Evolutionary conservation across 1,140 invertebrate genomes (phyloP).

Genomic region (Dreissena rostriformis): DNA sequence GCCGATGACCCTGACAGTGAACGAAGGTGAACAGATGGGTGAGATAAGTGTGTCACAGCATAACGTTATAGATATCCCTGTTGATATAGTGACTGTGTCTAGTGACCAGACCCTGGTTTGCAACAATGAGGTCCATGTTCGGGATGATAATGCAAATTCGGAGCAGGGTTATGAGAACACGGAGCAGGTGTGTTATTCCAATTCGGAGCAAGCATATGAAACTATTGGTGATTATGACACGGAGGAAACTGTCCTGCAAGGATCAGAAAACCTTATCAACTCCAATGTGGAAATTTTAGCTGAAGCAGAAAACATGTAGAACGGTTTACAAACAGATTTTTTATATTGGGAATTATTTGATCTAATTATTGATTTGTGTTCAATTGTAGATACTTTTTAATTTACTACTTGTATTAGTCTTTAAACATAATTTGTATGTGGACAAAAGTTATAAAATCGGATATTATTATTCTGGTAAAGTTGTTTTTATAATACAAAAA

Average conservation of each 20-base stretch:
- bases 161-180: slow-evolving; percentile 5
- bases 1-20: slow-evolving; percentile 61
- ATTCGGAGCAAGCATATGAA: not conserved
- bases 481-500: too few relatives aligned
- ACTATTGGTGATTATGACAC: slow-evolving; percentile 43
- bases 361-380: too few relatives aligned
- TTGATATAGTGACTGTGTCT: slow-evolving; percentile 58
- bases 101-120: slow-evolving; percentile 59
- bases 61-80: slow-evolving; percentile 51
- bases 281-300: slow-evolving; percentile 69
- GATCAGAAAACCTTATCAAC: slow-evolving; percentile 70
- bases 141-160: not conserved
- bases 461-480: too few relatives aligned
- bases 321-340: not conserved
- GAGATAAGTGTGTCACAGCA: slow-evolving; percentile 23
- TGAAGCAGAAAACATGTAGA: slow-evolving; percentile 38
- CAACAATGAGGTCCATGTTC: slow-evolving; percentile 59
- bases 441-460: too few relatives aligned
- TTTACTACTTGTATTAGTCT: too few relatives aligned
- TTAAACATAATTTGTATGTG: too few relatives aligned
- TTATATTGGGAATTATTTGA: not conserved
- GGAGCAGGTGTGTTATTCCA: not conserved
- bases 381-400: too few relatives aligned
- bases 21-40: slow-evolving; percentile 54
- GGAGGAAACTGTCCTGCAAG: slow-evolving; percentile 69